A percentile compares a stretch with the other conserved stretches of the same genome.
These are phyloP conservation scores for Nymphalis urticae DNA, from an alignment of 2,888 invertebrate genomes.

Conservation along the genomic window DNA sequence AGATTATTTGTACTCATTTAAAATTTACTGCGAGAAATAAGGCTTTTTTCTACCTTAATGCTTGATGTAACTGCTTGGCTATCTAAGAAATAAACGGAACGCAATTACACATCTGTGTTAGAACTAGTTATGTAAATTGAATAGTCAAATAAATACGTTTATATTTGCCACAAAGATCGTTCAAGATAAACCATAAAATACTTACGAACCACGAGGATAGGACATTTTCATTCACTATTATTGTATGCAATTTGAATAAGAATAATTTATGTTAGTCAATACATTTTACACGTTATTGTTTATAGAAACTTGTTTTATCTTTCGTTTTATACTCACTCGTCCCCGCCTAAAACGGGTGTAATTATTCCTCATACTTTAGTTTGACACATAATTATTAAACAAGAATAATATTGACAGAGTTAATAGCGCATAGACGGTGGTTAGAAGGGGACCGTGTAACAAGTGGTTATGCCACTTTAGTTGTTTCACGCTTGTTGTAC, in stretches of 20 bases:
- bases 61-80: conserved; percentile 24
- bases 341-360: background rate
- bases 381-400: conserved; percentile 6
- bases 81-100: conserved; percentile 32
- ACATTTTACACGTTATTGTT: background rate
- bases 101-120: conserved; percentile 20
- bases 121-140: conserved; percentile 36
- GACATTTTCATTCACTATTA: background rate
- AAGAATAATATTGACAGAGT: conserved; percentile 6
- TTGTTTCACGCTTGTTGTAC: conserved; percentile 24
- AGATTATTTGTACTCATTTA: no score
- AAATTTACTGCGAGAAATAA: no score
- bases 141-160: conserved; percentile 23
- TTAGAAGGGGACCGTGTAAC: conserved; percentile 20
- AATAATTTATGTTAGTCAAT: background rate
- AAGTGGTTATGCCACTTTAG: conserved; percentile 29
- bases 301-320: no score
- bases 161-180: conserved; percentile 11
- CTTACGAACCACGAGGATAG: background rate
- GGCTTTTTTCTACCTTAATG: conserved; percentile 5
- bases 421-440: conserved; percentile 12
- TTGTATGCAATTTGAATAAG: background rate
- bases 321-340: background rate
- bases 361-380: background rate
- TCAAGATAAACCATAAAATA: background rate